phyloP scores from a whole-genome alignment of 64 coral and sea anemone genomes.

The Catalaphyllia jardinei region DNA sequence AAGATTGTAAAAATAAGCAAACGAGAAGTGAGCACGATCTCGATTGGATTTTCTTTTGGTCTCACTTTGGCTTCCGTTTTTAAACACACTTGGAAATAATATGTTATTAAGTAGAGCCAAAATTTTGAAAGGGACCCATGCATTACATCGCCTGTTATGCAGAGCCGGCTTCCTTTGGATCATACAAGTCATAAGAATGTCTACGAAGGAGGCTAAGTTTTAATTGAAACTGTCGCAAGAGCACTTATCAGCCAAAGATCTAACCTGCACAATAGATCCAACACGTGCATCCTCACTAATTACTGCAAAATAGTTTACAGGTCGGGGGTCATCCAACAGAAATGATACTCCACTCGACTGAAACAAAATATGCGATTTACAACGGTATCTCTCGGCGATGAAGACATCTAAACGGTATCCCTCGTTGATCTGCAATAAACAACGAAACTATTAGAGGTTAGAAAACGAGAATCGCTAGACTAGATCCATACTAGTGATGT shows the following conservation, averaged over 20 bases:
- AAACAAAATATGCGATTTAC: conserved; percentile 79
- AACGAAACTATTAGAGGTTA: neutral
- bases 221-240: too few relatives aligned
- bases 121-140: too few relatives aligned
- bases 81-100: too few relatives aligned
- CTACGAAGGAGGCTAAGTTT: too few relatives aligned
- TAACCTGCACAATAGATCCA: conserved; percentile 69
- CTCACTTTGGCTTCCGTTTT: too few relatives aligned
- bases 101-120: too few relatives aligned
- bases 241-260: neutral
- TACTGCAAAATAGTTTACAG: conserved; percentile 68
- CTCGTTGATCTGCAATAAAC: conserved; percentile 8
- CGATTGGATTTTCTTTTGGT: too few relatives aligned
- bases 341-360: conserved; percentile 89
- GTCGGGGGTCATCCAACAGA: conserved; percentile 44
- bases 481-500: neutral
- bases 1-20: too few relatives aligned
- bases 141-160: too few relatives aligned
- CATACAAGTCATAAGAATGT: too few relatives aligned
- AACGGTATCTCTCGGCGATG: conserved; percentile 75
- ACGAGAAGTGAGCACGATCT: too few relatives aligned
- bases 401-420: conserved; percentile 85
- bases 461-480: neutral
- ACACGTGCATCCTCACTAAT: conserved; percentile 58
- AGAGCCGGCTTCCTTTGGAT: too few relatives aligned